A percentile compares a stretch with the other conserved stretches of the same genome.
Conservation (phyloP, 2,888 invertebrate species). For the Ganaspis brasiliensis region DNA sequence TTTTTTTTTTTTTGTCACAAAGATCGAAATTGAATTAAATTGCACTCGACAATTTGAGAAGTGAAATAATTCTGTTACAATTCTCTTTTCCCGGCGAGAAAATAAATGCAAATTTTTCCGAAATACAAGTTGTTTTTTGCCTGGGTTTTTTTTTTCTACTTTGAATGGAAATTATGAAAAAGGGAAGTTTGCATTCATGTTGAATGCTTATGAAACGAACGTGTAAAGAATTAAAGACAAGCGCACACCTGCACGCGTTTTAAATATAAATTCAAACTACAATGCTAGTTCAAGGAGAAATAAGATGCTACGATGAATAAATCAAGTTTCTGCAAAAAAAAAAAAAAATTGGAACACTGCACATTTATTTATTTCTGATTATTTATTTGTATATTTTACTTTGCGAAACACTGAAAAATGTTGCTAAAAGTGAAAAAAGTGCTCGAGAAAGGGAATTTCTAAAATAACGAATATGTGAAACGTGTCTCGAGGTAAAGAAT, state of each 20-base stretch:
- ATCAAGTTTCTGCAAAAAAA: background rate
- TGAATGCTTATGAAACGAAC: constrained; percentile 33
- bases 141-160: background rate
- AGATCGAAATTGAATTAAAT: too few species aligned
- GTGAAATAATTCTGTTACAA: background rate
- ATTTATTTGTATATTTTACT: too few species aligned
- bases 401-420: too few species aligned
- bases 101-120: constrained; percentile 1
- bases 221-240: constrained; percentile 36
- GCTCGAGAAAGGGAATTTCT: too few species aligned
- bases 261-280: constrained; percentile 20
- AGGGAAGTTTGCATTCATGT: constrained; percentile 5
- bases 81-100: background rate
- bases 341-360: background rate
- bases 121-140: background rate
- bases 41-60: background rate
- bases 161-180: background rate
- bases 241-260: constrained; percentile 18
- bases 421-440: too few species aligned
- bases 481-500: too few species aligned
- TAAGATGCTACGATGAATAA: constrained; percentile 13
- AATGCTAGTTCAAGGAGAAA: constrained; percentile 1
- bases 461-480: too few species aligned
- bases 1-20: too few species aligned
- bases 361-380: background rate